Conservation (phyloP, 92 coral and sea anemone genomes). For the Zoanthus sansibaricus region DNA sequence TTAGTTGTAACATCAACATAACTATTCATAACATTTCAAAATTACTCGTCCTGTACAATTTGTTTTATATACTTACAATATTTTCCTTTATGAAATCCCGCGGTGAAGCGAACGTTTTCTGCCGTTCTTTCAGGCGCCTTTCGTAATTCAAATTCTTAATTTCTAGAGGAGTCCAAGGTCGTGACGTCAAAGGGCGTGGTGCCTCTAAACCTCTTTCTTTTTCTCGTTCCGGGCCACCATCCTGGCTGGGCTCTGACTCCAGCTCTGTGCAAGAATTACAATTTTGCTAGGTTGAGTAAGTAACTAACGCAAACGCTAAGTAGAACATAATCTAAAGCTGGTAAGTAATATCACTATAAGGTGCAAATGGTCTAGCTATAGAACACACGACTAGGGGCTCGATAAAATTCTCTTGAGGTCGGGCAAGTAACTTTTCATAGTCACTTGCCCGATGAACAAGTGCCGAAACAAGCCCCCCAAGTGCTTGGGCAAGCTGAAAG, state of each 20-base stretch:
- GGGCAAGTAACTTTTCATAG: too few species aligned
- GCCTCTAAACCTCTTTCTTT: conserved; percentile 44
- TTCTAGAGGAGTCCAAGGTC: conserved; percentile 91
- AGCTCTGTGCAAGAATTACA: conserved; percentile 31
- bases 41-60: too few species aligned
- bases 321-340: too few species aligned
- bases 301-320: background rate
- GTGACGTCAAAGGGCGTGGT: conserved; percentile 62
- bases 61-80: conserved; percentile 70
- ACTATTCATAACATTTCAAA: too few species aligned
- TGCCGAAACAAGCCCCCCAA: too few species aligned
- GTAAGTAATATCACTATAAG: too few species aligned
- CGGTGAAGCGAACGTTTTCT: background rate
- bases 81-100: conserved; percentile 88
- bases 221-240: conserved; percentile 19
- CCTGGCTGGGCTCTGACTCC: conserved; percentile 64
- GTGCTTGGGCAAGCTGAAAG: too few species aligned
- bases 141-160: conserved; percentile 76
- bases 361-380: too few species aligned
- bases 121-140: conserved; percentile 72
- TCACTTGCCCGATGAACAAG: too few species aligned
- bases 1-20: too few species aligned
- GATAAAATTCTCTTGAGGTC: too few species aligned
- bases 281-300: background rate
- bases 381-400: too few species aligned